Conservation (phyloP, 2,797 vertebrate genomes). For the Scomberomorus guttatus region DNA sequence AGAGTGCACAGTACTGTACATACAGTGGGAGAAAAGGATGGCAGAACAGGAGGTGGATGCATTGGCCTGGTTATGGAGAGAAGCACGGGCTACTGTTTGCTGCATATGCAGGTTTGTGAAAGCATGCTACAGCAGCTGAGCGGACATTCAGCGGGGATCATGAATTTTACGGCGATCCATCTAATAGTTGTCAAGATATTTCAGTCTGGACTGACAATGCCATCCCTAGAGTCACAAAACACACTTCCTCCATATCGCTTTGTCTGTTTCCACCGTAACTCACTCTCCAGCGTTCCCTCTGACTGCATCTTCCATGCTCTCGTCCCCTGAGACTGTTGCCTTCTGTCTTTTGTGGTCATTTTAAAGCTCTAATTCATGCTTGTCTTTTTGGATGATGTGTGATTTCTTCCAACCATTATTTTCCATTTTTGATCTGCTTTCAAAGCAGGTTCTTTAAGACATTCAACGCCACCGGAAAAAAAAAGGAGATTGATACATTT, state of each 20-base stretch:
- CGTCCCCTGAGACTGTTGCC: conserved; percentile 10
- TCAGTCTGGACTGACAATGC: too few species aligned
- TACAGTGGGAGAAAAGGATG: conserved; percentile 7
- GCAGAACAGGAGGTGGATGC: conserved; percentile 17
- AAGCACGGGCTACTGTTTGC: not conserved
- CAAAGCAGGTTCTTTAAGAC: conserved; percentile 30
- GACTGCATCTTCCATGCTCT: conserved; percentile 29
- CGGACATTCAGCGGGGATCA: too few species aligned
- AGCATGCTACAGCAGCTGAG: not conserved
- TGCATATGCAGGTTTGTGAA: conserved; percentile 18
- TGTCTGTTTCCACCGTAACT: not conserved
- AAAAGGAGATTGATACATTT: conserved; percentile 15
- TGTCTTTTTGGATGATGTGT: not conserved
- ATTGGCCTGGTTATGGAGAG: not conserved
- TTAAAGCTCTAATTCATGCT: conserved; percentile 15
- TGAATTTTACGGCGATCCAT: too few species aligned
- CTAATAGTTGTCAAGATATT: too few species aligned
- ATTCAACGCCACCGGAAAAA: conserved; percentile 2
- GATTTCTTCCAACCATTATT: conserved; percentile 19
- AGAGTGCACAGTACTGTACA: not conserved
- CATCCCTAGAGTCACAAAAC: not conserved
- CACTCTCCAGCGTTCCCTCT: not conserved
- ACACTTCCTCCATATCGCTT: not conserved
- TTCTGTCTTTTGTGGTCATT: conserved; percentile 31
- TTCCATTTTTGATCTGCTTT: conserved; percentile 39